These are phyloP conservation scores for Andrena marginata DNA, from an alignment of 2,888 invertebrate species.

Conservation along the genomic window DNA sequence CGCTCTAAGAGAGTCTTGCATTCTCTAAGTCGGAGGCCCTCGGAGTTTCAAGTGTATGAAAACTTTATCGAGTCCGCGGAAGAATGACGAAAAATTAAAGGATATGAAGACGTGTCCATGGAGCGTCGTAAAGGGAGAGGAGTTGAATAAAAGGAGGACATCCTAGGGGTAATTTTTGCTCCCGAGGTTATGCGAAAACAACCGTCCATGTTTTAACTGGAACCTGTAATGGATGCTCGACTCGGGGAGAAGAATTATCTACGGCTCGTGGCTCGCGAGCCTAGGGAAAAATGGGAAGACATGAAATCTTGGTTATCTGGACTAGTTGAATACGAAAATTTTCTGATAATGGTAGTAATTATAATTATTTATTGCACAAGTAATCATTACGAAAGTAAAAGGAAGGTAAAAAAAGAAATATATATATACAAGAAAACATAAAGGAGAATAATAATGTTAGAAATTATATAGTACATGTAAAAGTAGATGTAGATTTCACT, in stretches of 20 bases:
- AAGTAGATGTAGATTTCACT: too few species aligned
- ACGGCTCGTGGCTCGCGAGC: background rate
- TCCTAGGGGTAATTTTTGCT: constrained; percentile 1
- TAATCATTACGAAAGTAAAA: background rate
- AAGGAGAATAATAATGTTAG: too few species aligned
- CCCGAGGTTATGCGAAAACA: constrained; percentile 4
- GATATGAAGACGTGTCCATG: constrained; percentile 15
- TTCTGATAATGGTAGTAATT: background rate
- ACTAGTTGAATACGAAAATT: background rate
- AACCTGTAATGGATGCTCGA: background rate
- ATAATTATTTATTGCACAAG: background rate
- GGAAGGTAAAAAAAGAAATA: background rate
- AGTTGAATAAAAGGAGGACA: constrained; percentile 14
- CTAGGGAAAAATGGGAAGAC: background rate
- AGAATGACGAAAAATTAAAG: constrained; percentile 42
- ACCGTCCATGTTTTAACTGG: constrained; percentile 14
- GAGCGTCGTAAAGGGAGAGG: constrained; percentile 1
- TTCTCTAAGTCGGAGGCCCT: constrained; percentile 4
- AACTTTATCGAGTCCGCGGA: constrained; percentile 35
- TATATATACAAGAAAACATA: too few species aligned
- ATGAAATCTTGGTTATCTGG: background rate
- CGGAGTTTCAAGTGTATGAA: constrained; percentile 37
- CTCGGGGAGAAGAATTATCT: background rate
- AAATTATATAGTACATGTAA: too few species aligned
- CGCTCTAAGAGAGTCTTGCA: constrained; percentile 20